Percentiles rank a stretch among this genome's conserved stretches.
Evolutionary conservation across 1,140 invertebrate species (phyloP).

Genomic region (Phenacoccus solenopsis): DNA sequence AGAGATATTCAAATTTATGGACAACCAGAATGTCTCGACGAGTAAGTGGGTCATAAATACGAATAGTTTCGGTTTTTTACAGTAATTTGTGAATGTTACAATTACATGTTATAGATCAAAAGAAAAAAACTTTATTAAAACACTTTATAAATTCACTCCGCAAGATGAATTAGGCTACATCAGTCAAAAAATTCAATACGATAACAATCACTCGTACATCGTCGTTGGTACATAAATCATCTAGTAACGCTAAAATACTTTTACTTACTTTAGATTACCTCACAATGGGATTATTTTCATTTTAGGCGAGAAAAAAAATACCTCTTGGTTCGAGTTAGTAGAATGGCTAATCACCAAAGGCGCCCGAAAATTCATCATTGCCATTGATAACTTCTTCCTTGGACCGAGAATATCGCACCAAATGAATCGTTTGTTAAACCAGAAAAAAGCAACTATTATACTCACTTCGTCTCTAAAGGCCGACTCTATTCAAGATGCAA

Average conservation of each 20-base stretch:
- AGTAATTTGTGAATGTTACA: too few relatives aligned
- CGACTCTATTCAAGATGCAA: not conserved
- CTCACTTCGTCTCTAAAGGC: not conserved
- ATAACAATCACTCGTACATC: not conserved
- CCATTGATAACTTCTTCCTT: slow-evolving; percentile 20
- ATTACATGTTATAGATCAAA: too few relatives aligned
- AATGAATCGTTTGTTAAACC: not conserved
- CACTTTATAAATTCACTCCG: not conserved
- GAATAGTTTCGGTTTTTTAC: too few relatives aligned
- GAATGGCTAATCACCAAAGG: slow-evolving; percentile 25
- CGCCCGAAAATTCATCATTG: slow-evolving; percentile 22
- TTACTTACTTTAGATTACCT: not conserved
- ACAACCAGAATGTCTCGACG: not conserved
- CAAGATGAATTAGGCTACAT: not conserved
- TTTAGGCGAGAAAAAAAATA: slow-evolving; percentile 16
- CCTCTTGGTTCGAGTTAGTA: slow-evolving; percentile 23
- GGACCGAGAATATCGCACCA: not conserved
- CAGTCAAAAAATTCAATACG: not conserved
- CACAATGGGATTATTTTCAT: not conserved
- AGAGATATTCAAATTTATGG: not conserved
- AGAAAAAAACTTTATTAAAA: not conserved
- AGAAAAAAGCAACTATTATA: not conserved
- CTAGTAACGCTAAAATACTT: not conserved
- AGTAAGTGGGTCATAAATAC: too few relatives aligned
- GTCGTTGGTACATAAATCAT: not conserved